Evolutionary conservation across 2,888 invertebrate species (phyloP).

Genomic region (Dioctria rufipes): DNA sequence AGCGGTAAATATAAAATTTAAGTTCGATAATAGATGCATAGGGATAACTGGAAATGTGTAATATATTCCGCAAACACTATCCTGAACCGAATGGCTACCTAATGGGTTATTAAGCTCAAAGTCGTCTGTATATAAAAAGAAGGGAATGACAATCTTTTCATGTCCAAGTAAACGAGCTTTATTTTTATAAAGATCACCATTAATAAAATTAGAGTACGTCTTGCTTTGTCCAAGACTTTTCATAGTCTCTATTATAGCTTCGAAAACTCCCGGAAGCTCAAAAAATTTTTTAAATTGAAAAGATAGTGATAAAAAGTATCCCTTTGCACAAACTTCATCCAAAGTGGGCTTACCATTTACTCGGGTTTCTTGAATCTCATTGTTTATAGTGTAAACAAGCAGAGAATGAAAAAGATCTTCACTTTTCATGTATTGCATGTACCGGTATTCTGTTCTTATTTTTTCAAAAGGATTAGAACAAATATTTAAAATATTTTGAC

Average conservation of each 20-base stretch:
- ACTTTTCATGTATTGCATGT: not conserved
- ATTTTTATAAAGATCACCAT: not conserved
- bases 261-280: not conserved
- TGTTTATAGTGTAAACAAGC: not conserved
- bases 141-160: not conserved
- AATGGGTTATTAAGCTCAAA: too few relatives aligned
- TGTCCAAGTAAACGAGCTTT: too few relatives aligned
- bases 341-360: too few relatives aligned
- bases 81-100: too few relatives aligned
- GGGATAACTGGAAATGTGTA: too few relatives aligned
- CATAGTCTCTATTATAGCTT: too few relatives aligned
- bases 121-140: too few relatives aligned
- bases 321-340: not conserved
- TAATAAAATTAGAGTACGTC: conserved; percentile 5
- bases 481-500: not conserved
- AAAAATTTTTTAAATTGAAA: not conserved
- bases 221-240: too few relatives aligned
- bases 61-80: too few relatives aligned
- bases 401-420: not conserved
- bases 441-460: not conserved
- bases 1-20: too few relatives aligned
- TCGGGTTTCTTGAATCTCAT: too few relatives aligned
- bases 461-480: not conserved
- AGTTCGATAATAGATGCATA: too few relatives aligned
- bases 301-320: not conserved